Percentiles rank a stretch among this genome's conserved stretches.
Conservation (phyloP, 2,888 invertebrate genomes). For the Gymnosoma rotundatum region DNA sequence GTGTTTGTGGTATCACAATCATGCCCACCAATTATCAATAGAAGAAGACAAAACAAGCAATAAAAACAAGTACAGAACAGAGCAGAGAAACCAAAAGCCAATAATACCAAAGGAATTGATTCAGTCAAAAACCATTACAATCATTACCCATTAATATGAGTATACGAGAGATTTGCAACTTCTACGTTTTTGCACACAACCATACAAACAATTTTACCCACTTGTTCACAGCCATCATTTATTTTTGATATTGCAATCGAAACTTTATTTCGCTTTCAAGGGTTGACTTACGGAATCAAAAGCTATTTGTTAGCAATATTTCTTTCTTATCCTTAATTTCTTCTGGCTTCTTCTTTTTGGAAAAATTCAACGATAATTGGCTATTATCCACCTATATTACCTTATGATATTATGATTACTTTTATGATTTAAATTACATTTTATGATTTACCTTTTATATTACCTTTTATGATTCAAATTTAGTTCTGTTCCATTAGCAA, state of each 20-base stretch:
- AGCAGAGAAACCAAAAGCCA: constrained; percentile 47
- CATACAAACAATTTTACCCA: neutral
- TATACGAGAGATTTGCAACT: constrained; percentile 42
- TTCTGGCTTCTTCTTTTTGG: too few relatives aligned
- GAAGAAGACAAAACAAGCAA: constrained; percentile 13
- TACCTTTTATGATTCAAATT: too few relatives aligned
- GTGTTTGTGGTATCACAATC: constrained; percentile 66
- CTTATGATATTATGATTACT: too few relatives aligned
- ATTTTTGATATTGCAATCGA: neutral
- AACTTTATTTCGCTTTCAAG: too few relatives aligned
- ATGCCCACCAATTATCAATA: constrained; percentile 47
- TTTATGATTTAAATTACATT: too few relatives aligned
- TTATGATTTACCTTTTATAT: too few relatives aligned
- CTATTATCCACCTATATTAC: too few relatives aligned
- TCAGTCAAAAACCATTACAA: constrained; percentile 69
- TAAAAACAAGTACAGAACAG: constrained; percentile 25
- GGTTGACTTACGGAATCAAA: too few relatives aligned
- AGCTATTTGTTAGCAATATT: too few relatives aligned
- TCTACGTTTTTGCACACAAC: neutral
- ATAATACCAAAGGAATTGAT: constrained; percentile 69
- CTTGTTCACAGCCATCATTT: neutral
- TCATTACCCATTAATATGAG: constrained; percentile 68
- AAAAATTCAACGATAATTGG: too few relatives aligned
- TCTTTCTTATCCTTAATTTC: too few relatives aligned
- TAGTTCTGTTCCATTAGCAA: too few relatives aligned